These are phyloP conservation scores for Lophius americanus DNA, from an alignment of 2,797 vertebrate genomes.

Conservation along the genomic window DNA sequence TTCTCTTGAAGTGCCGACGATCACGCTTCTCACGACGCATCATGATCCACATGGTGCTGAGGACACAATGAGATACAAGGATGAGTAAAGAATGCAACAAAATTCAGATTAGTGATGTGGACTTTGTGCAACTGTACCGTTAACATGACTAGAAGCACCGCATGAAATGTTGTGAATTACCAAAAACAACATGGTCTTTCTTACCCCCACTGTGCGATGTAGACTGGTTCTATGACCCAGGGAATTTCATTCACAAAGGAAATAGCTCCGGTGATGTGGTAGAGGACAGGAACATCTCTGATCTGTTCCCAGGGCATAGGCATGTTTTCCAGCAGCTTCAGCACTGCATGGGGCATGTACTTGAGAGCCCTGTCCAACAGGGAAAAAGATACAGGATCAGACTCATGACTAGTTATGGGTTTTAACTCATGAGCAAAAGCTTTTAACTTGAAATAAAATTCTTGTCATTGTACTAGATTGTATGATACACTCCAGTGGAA, in stretches of 20 bases:
- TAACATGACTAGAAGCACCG: too few species aligned
- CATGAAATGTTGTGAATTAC: background rate
- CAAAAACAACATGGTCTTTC: background rate
- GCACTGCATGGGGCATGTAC: conserved; percentile 98
- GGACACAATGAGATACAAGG: background rate
- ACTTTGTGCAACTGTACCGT: too few species aligned
- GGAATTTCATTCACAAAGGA: conserved; percentile 99
- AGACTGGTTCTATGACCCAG: conserved; percentile 99
- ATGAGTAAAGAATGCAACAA: background rate
- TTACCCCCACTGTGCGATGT: conserved; percentile 99
- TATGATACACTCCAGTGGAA: too few species aligned
- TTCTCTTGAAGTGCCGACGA: conserved; percentile 96
- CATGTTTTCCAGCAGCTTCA: conserved; percentile 99
- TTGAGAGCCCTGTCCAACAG: conserved; percentile 88
- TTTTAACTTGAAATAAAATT: background rate
- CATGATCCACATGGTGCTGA: conserved; percentile 99
- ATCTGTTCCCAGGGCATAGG: conserved; percentile 99
- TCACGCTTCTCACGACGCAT: conserved; percentile 99
- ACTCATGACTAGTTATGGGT: background rate
- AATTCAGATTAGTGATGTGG: background rate
- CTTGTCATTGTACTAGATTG: too few species aligned
- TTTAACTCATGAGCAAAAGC: background rate
- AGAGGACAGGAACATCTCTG: conserved; percentile 94
- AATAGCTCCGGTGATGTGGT: conserved; percentile 99
- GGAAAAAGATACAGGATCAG: conserved; percentile 2